These are phyloP conservation scores for Microdon myrmicae DNA, from an alignment of 2,888 invertebrate species.

Conservation along the genomic window DNA sequence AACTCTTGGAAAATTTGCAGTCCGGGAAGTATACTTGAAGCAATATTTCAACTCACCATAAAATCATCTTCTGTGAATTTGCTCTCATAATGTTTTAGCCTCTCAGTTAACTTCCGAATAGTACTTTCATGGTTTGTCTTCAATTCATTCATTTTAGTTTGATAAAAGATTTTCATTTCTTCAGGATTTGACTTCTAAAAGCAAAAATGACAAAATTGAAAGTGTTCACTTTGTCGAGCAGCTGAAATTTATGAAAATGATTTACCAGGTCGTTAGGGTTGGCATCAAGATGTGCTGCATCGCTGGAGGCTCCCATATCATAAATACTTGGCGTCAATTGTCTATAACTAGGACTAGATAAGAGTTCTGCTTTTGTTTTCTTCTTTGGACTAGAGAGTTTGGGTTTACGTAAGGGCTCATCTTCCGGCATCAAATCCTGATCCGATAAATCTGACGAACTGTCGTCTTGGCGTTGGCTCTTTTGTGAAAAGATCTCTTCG, in stretches of 20 bases:
- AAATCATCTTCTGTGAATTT: slow-evolving; percentile 64
- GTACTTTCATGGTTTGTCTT: slow-evolving; percentile 60
- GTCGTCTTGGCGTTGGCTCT: slow-evolving; percentile 71
- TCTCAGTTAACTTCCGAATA: slow-evolving; percentile 60
- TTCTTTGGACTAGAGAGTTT: slow-evolving; percentile 62
- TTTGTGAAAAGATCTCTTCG: slow-evolving; percentile 76
- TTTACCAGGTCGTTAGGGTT: slow-evolving; percentile 52
- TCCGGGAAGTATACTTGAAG: not conserved
- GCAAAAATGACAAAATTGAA: not conserved
- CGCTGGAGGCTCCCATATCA: slow-evolving; percentile 51
- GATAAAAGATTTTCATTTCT: slow-evolving; percentile 63
- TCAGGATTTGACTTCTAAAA: slow-evolving; percentile 58
- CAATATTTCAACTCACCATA: slow-evolving; percentile 58
- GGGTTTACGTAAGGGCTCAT: slow-evolving; percentile 47
- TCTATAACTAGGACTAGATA: slow-evolving; percentile 65
- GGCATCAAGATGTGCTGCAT: slow-evolving; percentile 50
- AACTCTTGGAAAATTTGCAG: slow-evolving; percentile 29
- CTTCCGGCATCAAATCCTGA: slow-evolving; percentile 62
- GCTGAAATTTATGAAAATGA: slow-evolving; percentile 3
- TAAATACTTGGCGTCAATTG: slow-evolving; percentile 63
- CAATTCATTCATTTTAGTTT: slow-evolving; percentile 63
- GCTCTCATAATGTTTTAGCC: slow-evolving; percentile 62
- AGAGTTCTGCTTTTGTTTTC: slow-evolving; percentile 61
- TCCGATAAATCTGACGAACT: slow-evolving; percentile 63
- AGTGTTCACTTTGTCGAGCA: not conserved